Evolutionary conservation across 2,797 vertebrate species (phyloP).

Genomic region (Tachyglossus aculeatus): DNA sequence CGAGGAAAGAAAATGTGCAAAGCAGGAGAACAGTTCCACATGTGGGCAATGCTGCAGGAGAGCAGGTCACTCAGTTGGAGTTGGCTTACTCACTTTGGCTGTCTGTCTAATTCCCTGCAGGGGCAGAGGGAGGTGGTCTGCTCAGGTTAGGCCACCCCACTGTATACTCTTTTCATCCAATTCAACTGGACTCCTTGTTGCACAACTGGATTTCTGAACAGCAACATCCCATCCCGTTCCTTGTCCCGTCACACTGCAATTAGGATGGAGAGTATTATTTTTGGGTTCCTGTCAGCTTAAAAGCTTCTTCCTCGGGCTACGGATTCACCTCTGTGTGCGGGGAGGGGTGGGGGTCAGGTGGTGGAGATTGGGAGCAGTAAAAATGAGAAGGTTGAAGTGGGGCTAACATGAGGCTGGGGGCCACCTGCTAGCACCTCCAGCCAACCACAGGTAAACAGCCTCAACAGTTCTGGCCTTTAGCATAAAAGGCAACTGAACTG

Average conservation of each 20-base stretch:
- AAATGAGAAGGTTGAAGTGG: no score
- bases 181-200: not conserved
- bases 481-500: not conserved
- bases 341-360: constrained; percentile 34
- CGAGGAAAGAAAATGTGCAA: no score
- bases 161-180: not conserved
- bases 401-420: accelerated
- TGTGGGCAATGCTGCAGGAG: accelerated
- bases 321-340: constrained; percentile 23
- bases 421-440: accelerated
- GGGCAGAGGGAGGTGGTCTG: not conserved
- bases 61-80: accelerated
- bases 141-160: accelerated
- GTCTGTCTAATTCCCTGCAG: accelerated
- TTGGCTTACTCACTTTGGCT: accelerated
- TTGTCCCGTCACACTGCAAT: no score
- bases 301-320: not conserved
- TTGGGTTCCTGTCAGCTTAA: constrained; percentile 6
- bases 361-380: not conserved
- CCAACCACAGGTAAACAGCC: accelerated
- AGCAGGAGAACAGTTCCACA: accelerated
- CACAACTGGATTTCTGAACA: not conserved
- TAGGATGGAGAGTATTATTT: constrained; percentile 5
- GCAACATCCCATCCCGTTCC: not conserved
- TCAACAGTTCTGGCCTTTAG: accelerated